These are phyloP conservation scores for Acipenser oxyrinchus DNA, from an alignment of 2,797 vertebrate species.

Conservation along the genomic window DNA sequence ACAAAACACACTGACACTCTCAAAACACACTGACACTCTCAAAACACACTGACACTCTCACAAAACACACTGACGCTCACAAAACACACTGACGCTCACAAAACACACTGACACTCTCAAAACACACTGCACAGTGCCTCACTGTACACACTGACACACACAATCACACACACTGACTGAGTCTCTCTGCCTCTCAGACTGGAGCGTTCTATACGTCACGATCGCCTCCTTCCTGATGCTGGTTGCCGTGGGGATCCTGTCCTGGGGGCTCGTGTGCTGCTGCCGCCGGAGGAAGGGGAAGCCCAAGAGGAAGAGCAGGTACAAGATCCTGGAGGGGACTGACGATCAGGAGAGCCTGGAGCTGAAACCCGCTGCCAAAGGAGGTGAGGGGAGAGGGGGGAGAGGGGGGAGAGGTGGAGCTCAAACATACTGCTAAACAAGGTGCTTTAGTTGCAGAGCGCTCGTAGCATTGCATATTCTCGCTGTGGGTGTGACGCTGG, in stretches of 20 bases:
- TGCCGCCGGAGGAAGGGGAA: conserved; percentile 65
- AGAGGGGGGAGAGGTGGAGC: too few relatives aligned
- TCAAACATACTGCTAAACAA: neutral
- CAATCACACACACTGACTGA: neutral
- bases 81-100: too few relatives aligned
- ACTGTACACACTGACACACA: neutral
- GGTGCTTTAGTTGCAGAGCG: neutral
- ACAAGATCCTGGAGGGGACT: conserved; percentile 86
- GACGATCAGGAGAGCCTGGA: conserved; percentile 85
- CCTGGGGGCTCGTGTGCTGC: conserved; percentile 86
- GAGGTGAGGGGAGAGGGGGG: neutral
- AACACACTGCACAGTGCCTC: too few relatives aligned
- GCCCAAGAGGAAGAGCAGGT: conserved; percentile 76
- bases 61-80: too few relatives aligned
- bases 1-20: too few relatives aligned
- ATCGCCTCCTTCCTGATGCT: conserved; percentile 88
- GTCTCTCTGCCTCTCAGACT: conserved; percentile 62
- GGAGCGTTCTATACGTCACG: conserved; percentile 96
- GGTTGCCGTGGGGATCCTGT: conserved; percentile 74
- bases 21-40: too few relatives aligned
- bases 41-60: too few relatives aligned
- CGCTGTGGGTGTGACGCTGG: neutral
- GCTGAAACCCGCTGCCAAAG: conserved; percentile 59
- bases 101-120: too few relatives aligned
- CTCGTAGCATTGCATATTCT: neutral